Base-by-base conservation (phyloP, 2,113 vertebrate genomes). In the Isurus oxyrinchus region DNA sequence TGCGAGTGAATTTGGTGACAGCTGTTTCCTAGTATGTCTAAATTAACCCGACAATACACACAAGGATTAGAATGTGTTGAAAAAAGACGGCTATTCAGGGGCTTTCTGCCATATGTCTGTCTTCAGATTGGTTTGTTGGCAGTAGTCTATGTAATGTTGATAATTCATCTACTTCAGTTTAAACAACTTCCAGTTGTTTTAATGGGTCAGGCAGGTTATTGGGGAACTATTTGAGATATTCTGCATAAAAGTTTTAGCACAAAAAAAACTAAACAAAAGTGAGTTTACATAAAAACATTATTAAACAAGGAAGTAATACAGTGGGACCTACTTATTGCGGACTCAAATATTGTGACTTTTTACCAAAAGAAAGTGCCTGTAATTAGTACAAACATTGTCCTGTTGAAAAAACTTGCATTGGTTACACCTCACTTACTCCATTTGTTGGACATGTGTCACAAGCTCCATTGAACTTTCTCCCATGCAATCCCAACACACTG, bases 301-400 rank as follows among this genome's bases (percentile, higher is more conserved):
- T 95, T 95, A 69, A 67, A 49, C 63, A 95, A 40, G n/a, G 61
- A 94, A 95, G 13, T 72, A 55, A 69, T 72, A 55, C 27, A 31
- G 44, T 72, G 66, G 23, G 49, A n/a, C n/a, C 8, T 67, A 69
- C 57, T 93, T 93, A 63, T 63, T 61, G n/a, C 10, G 90, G 61
- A 94, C 90, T 95, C 25, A 95, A 55, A 69, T 95, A 95, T 95
- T 95, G 67, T 76, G 94, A 95, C 94, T 53, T 35, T 95, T 94
- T 35, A 31, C 49, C 25, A 69, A 55, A 31, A 16, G 63, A 94
- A 67, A 61, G 31, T 16, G 3, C 61, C 61, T 44, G n/a, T 95
- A 55, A 55, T 95, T 95, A 4, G 16, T 95, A 16, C 67, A 72
- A 55, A 95, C 67, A 53, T 95, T 95, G 55, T 95, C 44, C 53